These are phyloP conservation scores for Neocrepidodera transversa DNA, from an alignment of 2,888 invertebrate species.

Conservation along the genomic window DNA sequence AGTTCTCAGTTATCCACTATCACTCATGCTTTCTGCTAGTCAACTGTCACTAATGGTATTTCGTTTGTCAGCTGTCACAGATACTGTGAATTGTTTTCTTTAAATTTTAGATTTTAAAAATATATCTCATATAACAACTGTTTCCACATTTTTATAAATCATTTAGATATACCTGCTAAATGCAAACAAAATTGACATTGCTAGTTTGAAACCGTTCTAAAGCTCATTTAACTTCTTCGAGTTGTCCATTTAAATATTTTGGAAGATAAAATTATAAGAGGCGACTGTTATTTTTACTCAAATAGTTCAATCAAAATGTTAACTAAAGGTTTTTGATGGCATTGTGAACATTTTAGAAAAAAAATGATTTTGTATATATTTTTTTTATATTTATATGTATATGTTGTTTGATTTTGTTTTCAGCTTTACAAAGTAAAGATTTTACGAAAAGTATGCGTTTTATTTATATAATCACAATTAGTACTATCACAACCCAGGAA, in stretches of 20 bases:
- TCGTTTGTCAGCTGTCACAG: too few relatives aligned
- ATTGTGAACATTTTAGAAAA: slow-evolving; percentile 26
- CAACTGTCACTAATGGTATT: too few relatives aligned
- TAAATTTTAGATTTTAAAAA: too few relatives aligned
- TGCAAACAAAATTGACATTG: not conserved
- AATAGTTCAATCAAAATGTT: not conserved
- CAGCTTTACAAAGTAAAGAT: slow-evolving; percentile 28
- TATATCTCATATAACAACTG: too few relatives aligned
- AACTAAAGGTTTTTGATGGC: slow-evolving; percentile 1
- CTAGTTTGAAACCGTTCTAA: not conserved
- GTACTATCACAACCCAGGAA: too few relatives aligned
- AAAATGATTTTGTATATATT: slow-evolving; percentile 30
- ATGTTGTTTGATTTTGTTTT: slow-evolving; percentile 32
- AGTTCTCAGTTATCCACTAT: too few relatives aligned
- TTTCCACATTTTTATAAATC: too few relatives aligned
- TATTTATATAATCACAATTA: too few relatives aligned
- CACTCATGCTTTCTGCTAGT: too few relatives aligned
- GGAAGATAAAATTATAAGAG: not conserved
- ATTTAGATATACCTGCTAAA: too few relatives aligned
- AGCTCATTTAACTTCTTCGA: not conserved
- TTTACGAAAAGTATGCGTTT: slow-evolving; percentile 12
- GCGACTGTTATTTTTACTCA: not conserved
- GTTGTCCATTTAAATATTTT: too few relatives aligned
- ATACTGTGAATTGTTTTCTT: too few relatives aligned
- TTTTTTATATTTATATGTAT: slow-evolving; percentile 29